Evolutionary conservation across 2,797 vertebrate species (phyloP).

Genomic region (Steatocranus sp.): DNA sequence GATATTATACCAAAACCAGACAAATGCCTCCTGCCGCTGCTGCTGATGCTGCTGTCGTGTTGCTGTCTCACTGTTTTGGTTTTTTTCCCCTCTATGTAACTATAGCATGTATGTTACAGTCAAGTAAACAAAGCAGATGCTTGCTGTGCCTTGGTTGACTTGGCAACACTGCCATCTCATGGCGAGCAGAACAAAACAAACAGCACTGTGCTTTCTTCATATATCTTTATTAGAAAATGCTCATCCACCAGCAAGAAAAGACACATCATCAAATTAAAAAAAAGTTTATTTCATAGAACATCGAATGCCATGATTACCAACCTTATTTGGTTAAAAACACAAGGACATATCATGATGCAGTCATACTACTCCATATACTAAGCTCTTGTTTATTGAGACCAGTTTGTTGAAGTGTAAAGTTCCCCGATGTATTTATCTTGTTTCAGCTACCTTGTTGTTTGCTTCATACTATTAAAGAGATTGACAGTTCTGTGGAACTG

Average conservation of each 20-base stretch:
- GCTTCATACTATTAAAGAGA: not conserved
- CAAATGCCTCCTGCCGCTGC: not conserved
- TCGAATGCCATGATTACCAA: not conserved
- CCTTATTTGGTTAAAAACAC: not conserved
- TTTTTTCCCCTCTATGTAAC: not conserved
- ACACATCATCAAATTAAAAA: not conserved
- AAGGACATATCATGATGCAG: not conserved
- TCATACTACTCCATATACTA: not conserved
- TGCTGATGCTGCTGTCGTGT: not conserved
- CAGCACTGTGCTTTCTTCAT: not conserved
- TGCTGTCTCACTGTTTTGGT: not conserved
- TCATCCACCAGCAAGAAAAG: constrained; percentile 3
- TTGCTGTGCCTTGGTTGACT: constrained; percentile 45
- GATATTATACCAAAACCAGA: not conserved
- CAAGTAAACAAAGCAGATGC: not conserved
- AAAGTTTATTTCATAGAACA: not conserved
- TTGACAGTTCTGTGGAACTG: not conserved
- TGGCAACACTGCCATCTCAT: constrained; percentile 81
- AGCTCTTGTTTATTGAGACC: not conserved
- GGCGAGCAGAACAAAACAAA: constrained; percentile 32
- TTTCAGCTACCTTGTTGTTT: not conserved
- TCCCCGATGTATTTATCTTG: not conserved
- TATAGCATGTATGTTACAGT: constrained; percentile 28
- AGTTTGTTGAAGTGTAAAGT: not conserved
- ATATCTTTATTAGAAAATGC: constrained; percentile 14